Percentiles rank a stretch among this genome's conserved stretches.
Conservation (phyloP, 2,888 invertebrate species). For the Metopia argyrocephala region DNA sequence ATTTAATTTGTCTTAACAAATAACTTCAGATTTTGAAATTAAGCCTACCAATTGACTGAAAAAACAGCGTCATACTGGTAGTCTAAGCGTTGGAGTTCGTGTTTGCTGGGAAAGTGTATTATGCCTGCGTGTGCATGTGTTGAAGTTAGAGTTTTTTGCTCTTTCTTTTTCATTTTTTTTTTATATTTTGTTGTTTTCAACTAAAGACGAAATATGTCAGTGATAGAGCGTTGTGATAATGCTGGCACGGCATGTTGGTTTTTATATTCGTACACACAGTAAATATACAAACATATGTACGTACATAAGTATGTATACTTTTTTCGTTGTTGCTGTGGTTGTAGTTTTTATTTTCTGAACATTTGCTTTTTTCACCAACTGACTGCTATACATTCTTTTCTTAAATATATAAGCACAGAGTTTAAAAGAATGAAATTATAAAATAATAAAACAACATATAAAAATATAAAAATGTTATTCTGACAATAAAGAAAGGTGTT, state of each 20-base stretch:
- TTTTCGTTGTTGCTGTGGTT: not conserved
- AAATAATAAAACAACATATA: too few relatives aligned
- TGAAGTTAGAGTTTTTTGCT: slow-evolving; percentile 43
- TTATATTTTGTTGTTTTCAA: slow-evolving; percentile 58
- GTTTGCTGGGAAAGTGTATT: slow-evolving; percentile 65
- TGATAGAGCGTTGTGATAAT: slow-evolving; percentile 68
- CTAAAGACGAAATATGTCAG: slow-evolving; percentile 69
- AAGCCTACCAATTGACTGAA: too few relatives aligned
- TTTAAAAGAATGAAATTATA: slow-evolving; percentile 38
- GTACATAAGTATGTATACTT: not conserved
- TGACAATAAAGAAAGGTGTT: too few relatives aligned
- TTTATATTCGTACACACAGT: slow-evolving; percentile 34
- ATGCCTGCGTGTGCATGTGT: slow-evolving; percentile 73
- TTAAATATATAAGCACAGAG: slow-evolving; percentile 23
- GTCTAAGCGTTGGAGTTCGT: not conserved
- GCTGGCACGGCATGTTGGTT: slow-evolving; percentile 65
- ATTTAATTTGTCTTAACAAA: too few relatives aligned
- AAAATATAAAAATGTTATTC: too few relatives aligned
- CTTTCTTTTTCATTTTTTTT: slow-evolving; percentile 46
- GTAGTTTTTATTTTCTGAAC: slow-evolving; percentile 48
- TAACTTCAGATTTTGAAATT: too few relatives aligned
- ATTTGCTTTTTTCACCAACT: slow-evolving; percentile 54
- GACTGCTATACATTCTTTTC: slow-evolving; percentile 50
- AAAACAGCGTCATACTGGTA: too few relatives aligned
- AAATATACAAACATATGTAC: too few relatives aligned